Evolutionary conservation across 92 coral and sea anemone species (phyloP).

Genomic region (Blastomussa wellsi): DNA sequence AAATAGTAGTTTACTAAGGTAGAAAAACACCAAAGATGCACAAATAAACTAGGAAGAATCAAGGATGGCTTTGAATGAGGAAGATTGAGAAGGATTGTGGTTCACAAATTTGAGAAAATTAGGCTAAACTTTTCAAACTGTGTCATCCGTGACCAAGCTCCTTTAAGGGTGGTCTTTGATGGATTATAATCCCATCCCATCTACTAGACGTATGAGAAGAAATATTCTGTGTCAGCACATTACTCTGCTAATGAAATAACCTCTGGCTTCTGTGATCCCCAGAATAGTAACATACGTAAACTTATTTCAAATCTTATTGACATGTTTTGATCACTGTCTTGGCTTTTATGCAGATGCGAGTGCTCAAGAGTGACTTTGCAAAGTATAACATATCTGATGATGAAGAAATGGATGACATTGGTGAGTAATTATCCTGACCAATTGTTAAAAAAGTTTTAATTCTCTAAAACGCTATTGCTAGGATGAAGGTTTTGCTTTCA

Average conservation of each 20-base stretch:
- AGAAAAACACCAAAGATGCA: too few species aligned
- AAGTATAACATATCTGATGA: constrained; percentile 86
- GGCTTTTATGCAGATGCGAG: constrained; percentile 71
- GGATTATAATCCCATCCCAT: not conserved
- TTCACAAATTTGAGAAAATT: too few species aligned
- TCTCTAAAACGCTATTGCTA: not conserved
- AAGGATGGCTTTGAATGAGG: too few species aligned
- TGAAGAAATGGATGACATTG: constrained; percentile 72
- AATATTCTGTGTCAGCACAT: too few species aligned
- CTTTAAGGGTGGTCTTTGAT: too few species aligned
- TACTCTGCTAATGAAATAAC: too few species aligned
- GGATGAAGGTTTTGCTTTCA: not conserved
- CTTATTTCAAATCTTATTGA: not conserved
- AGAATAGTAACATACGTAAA: not conserved
- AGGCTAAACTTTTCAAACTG: too few species aligned
- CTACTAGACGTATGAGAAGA: too few species aligned
- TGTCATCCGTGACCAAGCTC: too few species aligned
- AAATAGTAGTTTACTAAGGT: too few species aligned
- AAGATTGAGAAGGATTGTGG: too few species aligned
- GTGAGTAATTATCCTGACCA: constrained; percentile 15
- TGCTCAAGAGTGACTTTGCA: constrained; percentile 93
- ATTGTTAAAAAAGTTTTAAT: not conserved
- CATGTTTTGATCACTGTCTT: not conserved
- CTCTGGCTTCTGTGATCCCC: not conserved
- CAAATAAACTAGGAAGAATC: too few species aligned